Base-by-base conservation (phyloP, 2,797 vertebrate genomes). In the Hirundo rustica region DNA sequence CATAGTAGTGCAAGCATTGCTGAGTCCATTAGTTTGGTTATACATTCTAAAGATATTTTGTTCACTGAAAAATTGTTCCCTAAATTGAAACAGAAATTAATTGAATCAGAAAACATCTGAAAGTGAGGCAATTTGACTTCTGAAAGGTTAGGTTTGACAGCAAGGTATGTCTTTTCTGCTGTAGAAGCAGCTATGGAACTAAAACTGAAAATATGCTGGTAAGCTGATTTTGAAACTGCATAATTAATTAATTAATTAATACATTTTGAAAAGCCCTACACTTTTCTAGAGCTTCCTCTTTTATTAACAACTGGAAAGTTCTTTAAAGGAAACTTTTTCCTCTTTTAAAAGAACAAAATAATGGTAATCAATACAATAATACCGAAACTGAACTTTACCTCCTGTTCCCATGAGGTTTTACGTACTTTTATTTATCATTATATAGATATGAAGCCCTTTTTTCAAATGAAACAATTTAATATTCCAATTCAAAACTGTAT, bases 181-280 rank as follows among this genome's bases (percentile, higher is more conserved):
- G 44, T 68, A 58, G 40, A 77, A 79, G 5, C 16, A 72, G 26
- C 22, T 68, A 72, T 5, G n/a, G 13, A 62, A 42, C 13, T 75
- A 82, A 96, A 95, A 85, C 16, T 73, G 68, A 82, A 62, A 88
- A 82, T 8, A 11, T 85, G 5, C 12, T 34, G 87, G 4, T 30
- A 40, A 58, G 26, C n/a, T 85, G 93, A 92, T 94, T 92, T 96
- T 94, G 51, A 76, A 40, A 89, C 45, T 13, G 2, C 70, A 62
- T 84, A 87, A 84, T 64, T 94, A 92, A 93, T 76, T 95, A 93
- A 94, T 80, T 96, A 81, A 92, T 89, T 68, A 64, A 1, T 72
- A 16, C 7, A 15, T 51, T 84, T 11, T 6, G 9, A 55, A 81
- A 73, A n/a, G 13, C 14, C 16, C 5, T 19, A 23, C 34, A 8